phyloP scores from a whole-genome alignment of 2,888 invertebrate species.

The Xylophagus ater region DNA sequence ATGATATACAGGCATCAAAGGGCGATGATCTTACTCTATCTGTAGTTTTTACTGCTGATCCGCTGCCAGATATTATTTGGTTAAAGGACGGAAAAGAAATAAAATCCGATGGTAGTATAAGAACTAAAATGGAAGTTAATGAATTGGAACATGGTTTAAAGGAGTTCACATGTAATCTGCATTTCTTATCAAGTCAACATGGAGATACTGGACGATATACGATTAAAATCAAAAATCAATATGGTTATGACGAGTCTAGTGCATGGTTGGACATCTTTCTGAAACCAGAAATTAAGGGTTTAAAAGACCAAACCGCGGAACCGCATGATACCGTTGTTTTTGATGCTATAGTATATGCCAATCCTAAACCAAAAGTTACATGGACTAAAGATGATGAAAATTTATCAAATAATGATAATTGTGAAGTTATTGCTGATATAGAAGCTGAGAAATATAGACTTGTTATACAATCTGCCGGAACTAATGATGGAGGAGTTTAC shows the following conservation, averaged over 20 bases:
- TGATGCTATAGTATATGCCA: conserved; percentile 72
- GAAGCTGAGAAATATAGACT: conserved; percentile 46
- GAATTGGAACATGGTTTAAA: conserved; percentile 65
- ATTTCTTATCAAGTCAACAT: conserved; percentile 62
- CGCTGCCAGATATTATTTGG: conserved; percentile 81
- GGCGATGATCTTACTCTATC: conserved; percentile 54
- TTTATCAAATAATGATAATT: conserved; percentile 37
- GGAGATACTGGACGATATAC: conserved; percentile 75
- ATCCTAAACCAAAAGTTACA: conserved; percentile 78
- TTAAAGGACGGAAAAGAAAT: conserved; percentile 61
- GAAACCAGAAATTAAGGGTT: conserved; percentile 65
- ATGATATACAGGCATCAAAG: conserved; percentile 59
- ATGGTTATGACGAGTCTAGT: conserved; percentile 60
- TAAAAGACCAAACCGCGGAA: conserved; percentile 59
- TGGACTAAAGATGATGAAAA: conserved; percentile 49
- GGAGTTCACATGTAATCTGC: conserved; percentile 68
- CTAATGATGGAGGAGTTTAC: conserved; percentile 69
- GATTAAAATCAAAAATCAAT: conserved; percentile 67
- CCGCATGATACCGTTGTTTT: conserved; percentile 72
- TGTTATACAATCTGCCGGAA: conserved; percentile 54
- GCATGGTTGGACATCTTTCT: conserved; percentile 68
- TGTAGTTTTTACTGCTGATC: conserved; percentile 77
- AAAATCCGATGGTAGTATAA: conserved; percentile 51
- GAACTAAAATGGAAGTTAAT: conserved; percentile 51
- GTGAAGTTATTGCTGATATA: conserved; percentile 38